phyloP scores from a whole-genome alignment of 2,888 invertebrate species.

The Tachystola acroxantha region DNA sequence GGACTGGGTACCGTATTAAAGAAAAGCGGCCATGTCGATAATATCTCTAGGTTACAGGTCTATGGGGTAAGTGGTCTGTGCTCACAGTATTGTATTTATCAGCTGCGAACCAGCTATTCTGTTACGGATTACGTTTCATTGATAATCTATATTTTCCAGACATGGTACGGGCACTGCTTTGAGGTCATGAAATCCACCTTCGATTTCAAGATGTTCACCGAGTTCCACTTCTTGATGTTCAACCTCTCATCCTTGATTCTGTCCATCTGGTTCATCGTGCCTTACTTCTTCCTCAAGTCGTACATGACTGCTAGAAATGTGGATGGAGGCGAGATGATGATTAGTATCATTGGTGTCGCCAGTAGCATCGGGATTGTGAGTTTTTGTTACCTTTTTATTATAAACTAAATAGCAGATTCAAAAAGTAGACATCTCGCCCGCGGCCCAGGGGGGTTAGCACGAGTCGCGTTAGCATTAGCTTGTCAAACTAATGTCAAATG shows the following conservation, averaged over 20 bases:
- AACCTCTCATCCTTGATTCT: constrained; percentile 91
- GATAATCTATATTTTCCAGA: constrained; percentile 76
- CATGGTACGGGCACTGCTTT: constrained; percentile 84
- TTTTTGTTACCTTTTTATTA: too few relatives aligned
- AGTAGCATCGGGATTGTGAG: constrained; percentile 93
- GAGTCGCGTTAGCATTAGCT: too few relatives aligned
- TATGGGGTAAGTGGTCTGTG: too few relatives aligned
- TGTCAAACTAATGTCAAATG: too few relatives aligned
- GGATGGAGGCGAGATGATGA: constrained; percentile 85
- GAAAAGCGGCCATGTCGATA: too few relatives aligned
- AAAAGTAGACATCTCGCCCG: too few relatives aligned
- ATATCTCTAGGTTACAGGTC: too few relatives aligned
- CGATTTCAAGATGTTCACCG: constrained; percentile 89
- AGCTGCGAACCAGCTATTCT: too few relatives aligned
- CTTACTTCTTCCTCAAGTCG: constrained; percentile 89
- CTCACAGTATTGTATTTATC: too few relatives aligned
- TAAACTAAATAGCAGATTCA: constrained; percentile 1
- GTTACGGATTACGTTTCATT: too few relatives aligned
- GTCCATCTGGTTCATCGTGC: constrained; percentile 95
- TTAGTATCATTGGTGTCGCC: constrained; percentile 91
- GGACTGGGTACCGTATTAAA: too few relatives aligned
- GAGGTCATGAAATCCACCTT: constrained; percentile 83
- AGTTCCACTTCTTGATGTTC: constrained; percentile 88
- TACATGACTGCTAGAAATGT: constrained; percentile 80
- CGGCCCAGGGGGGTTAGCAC: too few relatives aligned